Evolutionary conservation across 2,888 invertebrate genomes (phyloP).

Genomic region (Meliscaeva auricollis): DNA sequence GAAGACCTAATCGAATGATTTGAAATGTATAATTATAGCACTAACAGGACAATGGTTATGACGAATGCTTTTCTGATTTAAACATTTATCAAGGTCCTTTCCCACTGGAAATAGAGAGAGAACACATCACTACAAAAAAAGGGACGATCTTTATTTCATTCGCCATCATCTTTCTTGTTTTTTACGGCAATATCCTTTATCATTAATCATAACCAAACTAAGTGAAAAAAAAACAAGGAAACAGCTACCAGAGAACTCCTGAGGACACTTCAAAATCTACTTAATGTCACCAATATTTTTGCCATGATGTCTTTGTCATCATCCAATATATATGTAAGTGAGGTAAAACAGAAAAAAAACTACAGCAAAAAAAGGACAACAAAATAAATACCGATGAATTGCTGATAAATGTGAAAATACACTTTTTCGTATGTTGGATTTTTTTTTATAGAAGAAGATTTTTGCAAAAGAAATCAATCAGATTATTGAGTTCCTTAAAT

Average conservation of each 20-base stretch:
- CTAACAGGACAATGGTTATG: constrained; percentile 50
- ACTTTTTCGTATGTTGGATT: neutral
- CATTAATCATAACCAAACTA: constrained; percentile 65
- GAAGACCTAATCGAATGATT: neutral
- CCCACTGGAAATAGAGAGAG: neutral
- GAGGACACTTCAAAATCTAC: constrained; percentile 72
- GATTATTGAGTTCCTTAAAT: constrained; percentile 20
- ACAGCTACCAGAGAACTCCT: constrained; percentile 31
- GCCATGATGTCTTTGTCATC: constrained; percentile 70
- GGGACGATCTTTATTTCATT: constrained; percentile 53
- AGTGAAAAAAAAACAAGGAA: neutral
- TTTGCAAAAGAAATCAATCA: constrained; percentile 30
- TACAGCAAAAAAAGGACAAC: neutral
- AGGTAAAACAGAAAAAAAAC: neutral
- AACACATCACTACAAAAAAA: no score
- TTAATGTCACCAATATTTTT: constrained; percentile 75
- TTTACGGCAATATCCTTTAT: constrained; percentile 63
- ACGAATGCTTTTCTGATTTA: constrained; percentile 73
- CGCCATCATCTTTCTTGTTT: constrained; percentile 57
- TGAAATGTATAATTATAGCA: constrained; percentile 8
- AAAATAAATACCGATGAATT: constrained; percentile 19
- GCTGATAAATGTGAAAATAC: constrained; percentile 20
- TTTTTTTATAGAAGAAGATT: neutral
- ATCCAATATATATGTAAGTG: constrained; percentile 18
- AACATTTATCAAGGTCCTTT: constrained; percentile 69